Evolutionary conservation across 2,888 invertebrate species (phyloP), one percentile per base, ranked within the genome.

Genomic region (Nowickia ferox): DNA sequence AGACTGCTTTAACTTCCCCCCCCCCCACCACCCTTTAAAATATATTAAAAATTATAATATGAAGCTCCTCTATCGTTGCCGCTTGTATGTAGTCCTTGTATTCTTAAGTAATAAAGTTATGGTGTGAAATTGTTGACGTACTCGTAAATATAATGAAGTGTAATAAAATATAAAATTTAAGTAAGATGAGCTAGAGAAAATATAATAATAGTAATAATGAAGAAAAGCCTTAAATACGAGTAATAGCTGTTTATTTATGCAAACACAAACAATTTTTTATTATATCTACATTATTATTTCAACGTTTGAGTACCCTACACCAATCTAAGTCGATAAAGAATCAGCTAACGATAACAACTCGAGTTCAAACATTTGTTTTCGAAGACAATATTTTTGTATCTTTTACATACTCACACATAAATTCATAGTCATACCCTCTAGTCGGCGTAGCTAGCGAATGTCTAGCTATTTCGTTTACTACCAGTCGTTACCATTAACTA

Each of bases 51-150:
- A 63, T 46, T 9, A 53, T 63, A 63, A 63, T 44, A 17, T 61
- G 19, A 46, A 57, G 65, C 51, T 40, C 5, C 11, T 48, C 22
- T 42, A 59, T 22, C 40, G 30, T 5, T 71, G 30, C 15, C 55
- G 68, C 55, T 48, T 48, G 9, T 51, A 42, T 30, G 30, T 30
- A 30, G 30, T 30, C 30, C 19, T 68, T 17, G 59, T 51, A 65
- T 13, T 59, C 22, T 42, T 59, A 55, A 76, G 53, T 68, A 48
- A 72, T 72, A 72, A 77, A 63, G 48, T 72, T 76, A 72, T 86
- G 83, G 86, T 86, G 86, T 86, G 86, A 86, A 86, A 86, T 86
- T 86, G 86, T 83, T 86, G 86, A 86, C 86, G 86, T 80, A 79
- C 86, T 86, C 86, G 86, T 86, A 86, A 86, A 86, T 86, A 83